These are phyloP conservation scores for Neolamprologus longior DNA, from an alignment of 2,113 vertebrate genomes.

Conservation along the genomic window DNA sequence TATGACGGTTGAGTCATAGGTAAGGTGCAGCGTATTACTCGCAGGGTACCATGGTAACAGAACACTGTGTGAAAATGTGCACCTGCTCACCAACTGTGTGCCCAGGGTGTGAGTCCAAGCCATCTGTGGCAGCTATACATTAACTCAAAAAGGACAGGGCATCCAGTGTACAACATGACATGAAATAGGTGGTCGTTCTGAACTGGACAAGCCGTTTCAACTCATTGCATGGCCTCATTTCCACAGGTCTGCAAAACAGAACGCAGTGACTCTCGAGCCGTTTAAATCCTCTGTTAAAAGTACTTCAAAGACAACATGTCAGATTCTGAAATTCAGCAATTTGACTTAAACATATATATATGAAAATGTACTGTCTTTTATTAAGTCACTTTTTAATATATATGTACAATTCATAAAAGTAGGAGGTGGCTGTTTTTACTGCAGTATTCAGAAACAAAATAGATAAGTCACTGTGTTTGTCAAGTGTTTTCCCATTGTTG, in stretches of 20 bases:
- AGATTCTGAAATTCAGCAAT: not conserved
- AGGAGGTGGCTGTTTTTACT: not conserved
- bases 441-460: not conserved
- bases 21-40: slow-evolving; percentile 33
- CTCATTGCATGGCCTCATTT: not conserved
- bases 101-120: slow-evolving; percentile 19
- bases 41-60: slow-evolving; percentile 48
- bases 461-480: not conserved
- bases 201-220: not conserved
- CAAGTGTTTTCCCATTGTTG: not conserved
- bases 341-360: not conserved
- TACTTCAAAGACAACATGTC: not conserved
- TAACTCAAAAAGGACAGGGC: not conserved
- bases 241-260: not conserved
- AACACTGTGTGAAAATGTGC: slow-evolving; percentile 35
- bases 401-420: not conserved
- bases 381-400: not conserved
- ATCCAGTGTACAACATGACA: not conserved
- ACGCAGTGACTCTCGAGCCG: rapidly evolving
- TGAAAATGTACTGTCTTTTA: not conserved
- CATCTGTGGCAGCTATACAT: not conserved
- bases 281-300: not conserved
- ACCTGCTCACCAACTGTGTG: slow-evolving; percentile 29
- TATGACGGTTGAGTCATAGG: slow-evolving; percentile 39
- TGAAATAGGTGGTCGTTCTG: not conserved